Evolutionary conservation across 2,113 vertebrate genomes (phyloP).

Genomic region (Zosterops pallidus): DNA sequence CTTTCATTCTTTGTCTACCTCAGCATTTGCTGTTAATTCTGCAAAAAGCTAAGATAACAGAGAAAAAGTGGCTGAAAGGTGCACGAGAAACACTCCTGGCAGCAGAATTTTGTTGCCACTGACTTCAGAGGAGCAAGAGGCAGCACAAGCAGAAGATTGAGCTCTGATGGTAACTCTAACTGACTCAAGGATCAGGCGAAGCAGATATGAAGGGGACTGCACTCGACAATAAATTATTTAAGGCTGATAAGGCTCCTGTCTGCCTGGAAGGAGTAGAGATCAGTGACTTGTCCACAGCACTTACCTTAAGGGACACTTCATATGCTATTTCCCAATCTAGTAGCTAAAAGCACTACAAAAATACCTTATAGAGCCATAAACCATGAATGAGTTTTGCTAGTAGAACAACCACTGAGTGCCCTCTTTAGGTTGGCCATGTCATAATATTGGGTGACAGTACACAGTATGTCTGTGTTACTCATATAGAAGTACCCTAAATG

Average conservation of each 20-base stretch:
- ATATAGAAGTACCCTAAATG: background rate
- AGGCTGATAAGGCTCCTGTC: background rate
- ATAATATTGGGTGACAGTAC: background rate
- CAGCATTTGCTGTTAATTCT: background rate
- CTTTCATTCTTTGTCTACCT: background rate
- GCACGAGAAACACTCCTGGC: background rate
- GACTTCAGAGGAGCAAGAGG: background rate
- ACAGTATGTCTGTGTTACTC: background rate
- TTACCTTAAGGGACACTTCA: background rate
- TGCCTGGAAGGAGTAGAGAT: background rate
- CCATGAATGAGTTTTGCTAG: background rate
- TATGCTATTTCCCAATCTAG: background rate
- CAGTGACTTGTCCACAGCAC: background rate
- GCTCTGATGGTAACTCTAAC: background rate
- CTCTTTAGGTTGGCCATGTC: background rate
- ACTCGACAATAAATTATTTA: background rate
- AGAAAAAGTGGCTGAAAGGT: background rate
- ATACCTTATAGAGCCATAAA: background rate
- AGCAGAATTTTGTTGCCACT: background rate
- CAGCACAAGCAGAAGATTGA: background rate
- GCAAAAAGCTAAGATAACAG: background rate
- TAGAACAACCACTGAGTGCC: background rate
- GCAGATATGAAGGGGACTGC: background rate
- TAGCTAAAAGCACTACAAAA: background rate
- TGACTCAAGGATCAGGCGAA: background rate